Conservation (phyloP, 1,140 invertebrate species). For the Brevipalpus yothersi region DNA sequence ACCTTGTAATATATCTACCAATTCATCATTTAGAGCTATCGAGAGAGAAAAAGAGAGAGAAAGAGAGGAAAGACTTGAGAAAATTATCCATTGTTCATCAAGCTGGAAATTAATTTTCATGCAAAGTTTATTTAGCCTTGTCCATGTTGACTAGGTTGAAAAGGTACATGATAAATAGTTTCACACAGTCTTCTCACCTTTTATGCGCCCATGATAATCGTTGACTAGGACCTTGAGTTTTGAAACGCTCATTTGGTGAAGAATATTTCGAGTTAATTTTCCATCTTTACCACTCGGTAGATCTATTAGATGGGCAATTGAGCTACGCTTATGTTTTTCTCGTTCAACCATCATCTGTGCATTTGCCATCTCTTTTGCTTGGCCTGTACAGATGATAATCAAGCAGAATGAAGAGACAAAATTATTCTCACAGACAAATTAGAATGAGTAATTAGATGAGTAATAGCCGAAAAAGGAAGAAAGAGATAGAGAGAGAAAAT, state of each 20-base stretch:
- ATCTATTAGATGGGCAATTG: constrained; percentile 30
- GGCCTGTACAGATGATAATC: constrained; percentile 16
- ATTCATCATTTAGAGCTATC: constrained; percentile 54
- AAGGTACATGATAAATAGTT: neutral
- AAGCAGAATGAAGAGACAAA: no score
- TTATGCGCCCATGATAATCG: constrained; percentile 75
- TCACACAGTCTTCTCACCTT: constrained; percentile 26
- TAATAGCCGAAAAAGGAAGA: no score
- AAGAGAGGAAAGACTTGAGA: neutral
- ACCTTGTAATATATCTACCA: constrained; percentile 55
- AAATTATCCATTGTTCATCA: neutral
- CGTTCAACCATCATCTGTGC: constrained; percentile 79
- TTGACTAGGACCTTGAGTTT: constrained; percentile 84
- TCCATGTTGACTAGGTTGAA: neutral
- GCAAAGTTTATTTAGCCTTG: no score
- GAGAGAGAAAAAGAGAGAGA: constrained; percentile 13
- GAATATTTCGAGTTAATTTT: constrained; percentile 47
- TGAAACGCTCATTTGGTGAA: constrained; percentile 78
- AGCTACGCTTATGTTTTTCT: constrained; percentile 47
- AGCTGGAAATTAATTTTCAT: no score
- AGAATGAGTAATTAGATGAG: no score
- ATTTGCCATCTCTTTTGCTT: constrained; percentile 69
- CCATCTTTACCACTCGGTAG: constrained; percentile 53
- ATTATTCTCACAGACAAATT: no score
- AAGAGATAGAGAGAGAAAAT: no score